Conservation (phyloP, 23 tunicate genomes). For the Corella eumyota region DNA sequence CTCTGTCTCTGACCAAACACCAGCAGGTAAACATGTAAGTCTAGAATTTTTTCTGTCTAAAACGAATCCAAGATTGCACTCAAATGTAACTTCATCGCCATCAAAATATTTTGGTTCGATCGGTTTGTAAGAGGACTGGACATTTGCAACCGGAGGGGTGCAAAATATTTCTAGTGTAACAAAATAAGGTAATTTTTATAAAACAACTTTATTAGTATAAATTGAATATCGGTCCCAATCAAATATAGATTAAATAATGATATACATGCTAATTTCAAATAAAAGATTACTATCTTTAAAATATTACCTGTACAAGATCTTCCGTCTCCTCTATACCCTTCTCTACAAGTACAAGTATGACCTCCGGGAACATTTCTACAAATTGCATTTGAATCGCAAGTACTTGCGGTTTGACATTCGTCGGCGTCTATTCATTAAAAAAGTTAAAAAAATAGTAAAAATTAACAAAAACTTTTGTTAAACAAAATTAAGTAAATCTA, state of each 20-base stretch:
- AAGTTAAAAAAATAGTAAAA: not conserved
- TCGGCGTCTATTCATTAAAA: slow-evolving; percentile 17
- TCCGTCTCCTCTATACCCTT: slow-evolving; percentile 11
- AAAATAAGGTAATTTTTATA: no score
- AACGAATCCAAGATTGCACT: slow-evolving; percentile 54
- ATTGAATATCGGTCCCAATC: no score
- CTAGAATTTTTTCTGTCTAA: slow-evolving; percentile 12
- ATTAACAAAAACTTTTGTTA: not conserved
- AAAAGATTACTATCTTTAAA: not conserved
- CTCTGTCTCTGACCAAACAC: slow-evolving; percentile 26
- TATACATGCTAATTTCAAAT: not conserved
- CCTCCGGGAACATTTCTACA: slow-evolving; percentile 25
- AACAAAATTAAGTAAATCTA: not conserved
- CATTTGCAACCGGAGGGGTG: not conserved
- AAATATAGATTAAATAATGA: no score
- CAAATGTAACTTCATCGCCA: slow-evolving; percentile 29
- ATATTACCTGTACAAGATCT: slow-evolving; percentile 20
- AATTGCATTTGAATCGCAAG: slow-evolving; percentile 10
- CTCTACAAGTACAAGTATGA: slow-evolving; percentile 14
- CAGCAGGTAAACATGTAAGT: slow-evolving; percentile 27
- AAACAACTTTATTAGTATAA: no score
- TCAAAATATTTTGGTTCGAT: slow-evolving; percentile 8
- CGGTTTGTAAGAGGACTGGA: slow-evolving; percentile 2
- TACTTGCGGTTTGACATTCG: slow-evolving; percentile 16
- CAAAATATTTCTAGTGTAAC: no score